Conservation (phyloP, 1,140 invertebrate genomes). For the Daktulosphaira vitifoliae region DNA sequence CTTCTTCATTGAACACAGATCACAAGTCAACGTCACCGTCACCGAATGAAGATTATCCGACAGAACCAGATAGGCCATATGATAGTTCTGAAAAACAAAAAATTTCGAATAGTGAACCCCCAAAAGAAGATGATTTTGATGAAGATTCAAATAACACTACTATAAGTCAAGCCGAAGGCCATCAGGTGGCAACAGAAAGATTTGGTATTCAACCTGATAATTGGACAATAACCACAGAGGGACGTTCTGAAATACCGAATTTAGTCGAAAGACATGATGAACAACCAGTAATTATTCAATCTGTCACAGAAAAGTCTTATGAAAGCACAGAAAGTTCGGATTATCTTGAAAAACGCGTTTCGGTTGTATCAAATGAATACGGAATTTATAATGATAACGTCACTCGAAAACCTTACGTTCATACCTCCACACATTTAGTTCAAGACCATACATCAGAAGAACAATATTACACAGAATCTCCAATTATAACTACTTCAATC, state of each 20-base stretch:
- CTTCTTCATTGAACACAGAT: not conserved
- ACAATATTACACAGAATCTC: not conserved
- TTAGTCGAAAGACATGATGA: not conserved
- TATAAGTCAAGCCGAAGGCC: conserved; percentile 36
- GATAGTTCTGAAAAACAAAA: conserved; percentile 9
- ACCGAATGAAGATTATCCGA: not conserved
- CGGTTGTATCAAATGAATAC: no score
- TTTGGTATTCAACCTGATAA: not conserved
- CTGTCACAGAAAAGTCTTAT: not conserved
- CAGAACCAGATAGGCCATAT: conserved; percentile 12
- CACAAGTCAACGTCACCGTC: not conserved
- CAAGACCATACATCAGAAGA: no score
- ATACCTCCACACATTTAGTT: no score
- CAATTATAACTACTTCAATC: not conserved
- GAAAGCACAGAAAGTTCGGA: not conserved
- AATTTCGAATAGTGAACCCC: not conserved
- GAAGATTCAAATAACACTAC: conserved; percentile 39
- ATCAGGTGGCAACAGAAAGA: not conserved
- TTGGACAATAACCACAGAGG: not conserved
- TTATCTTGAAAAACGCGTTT: not conserved
- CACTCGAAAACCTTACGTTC: not conserved
- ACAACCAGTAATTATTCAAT: not conserved
- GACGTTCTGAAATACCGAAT: conserved; percentile 31
- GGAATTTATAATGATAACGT: not conserved
- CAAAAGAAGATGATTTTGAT: conserved; percentile 39